Base-by-base conservation (phyloP, 2,113 vertebrate species). In the Brachyhypopomus occidentalis region DNA sequence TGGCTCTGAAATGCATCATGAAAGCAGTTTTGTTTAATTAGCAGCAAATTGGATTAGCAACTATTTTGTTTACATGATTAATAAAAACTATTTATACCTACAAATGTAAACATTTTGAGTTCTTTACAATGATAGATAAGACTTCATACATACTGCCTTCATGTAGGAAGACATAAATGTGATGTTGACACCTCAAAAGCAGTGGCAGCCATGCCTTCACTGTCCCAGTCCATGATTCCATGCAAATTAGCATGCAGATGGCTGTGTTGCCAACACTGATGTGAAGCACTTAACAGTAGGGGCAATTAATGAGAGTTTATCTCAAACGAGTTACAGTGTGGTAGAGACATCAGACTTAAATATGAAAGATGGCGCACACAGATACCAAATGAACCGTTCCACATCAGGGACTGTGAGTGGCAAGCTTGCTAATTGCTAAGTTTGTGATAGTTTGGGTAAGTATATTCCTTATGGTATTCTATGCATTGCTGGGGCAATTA, bases 261-360 rank as follows among this genome's bases (percentile, higher is more conserved):
- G 56, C 77, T 71, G 60, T 30, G 34, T 64, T 75, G 84, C 77
- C 79, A 71, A 67, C 62, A 62, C 59, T 60, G 71, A 79, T 79
- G 80, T 73, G 74, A 82, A 73, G 63, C 76, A 82, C 80, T 82
- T 72, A 79, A 82, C 80, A 63, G 76, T 79, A 48, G 52, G 34
- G 79, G 84, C 80, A 82, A 85, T 85, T 85, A 82, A 85, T 52
- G 75, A 52, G 59, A 72, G 84, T 63, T 79, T 79, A 82, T 85
- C 80, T 82, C 34, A 25, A 82, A 79, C 20, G 41, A 79, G 63
- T 76, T 82, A 76, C 76, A 59, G 80, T 75, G 38, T 30, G 22
- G 55, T 71, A 75, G 73, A 82, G 72, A 82, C 38, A 70, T 79
- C 77, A 72, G 72, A 34, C 59, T 76, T 85, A 82, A 85, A 85